phyloP scores from a whole-genome alignment of 2,113 vertebrate genomes.

The Penelope pileata region DNA sequence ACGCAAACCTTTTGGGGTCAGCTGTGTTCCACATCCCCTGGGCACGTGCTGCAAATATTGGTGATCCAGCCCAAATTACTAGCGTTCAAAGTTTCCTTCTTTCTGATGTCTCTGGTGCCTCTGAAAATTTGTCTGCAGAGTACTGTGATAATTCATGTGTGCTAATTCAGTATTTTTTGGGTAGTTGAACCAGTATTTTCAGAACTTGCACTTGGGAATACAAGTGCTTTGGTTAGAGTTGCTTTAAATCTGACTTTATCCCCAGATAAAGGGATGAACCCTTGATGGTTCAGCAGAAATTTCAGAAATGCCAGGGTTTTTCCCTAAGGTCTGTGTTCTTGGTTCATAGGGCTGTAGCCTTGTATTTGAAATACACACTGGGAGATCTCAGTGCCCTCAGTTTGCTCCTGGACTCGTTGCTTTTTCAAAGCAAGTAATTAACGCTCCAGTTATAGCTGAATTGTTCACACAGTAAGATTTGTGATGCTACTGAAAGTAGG shows the following conservation, averaged over 20 bases:
- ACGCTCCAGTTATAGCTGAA: neutral
- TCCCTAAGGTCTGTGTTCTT: neutral
- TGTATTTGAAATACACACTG: neutral
- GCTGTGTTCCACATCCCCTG: conserved; percentile 36
- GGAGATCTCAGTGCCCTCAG: neutral
- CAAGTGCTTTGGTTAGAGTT: neutral
- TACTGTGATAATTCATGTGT: conserved; percentile 3
- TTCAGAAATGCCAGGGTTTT: neutral
- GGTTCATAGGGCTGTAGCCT: neutral
- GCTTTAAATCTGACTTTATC: neutral
- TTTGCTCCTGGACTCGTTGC: neutral
- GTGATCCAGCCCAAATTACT: conserved; percentile 35
- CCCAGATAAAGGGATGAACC: neutral
- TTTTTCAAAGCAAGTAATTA: neutral
- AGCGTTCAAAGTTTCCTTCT: conserved; percentile 2
- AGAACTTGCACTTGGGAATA: neutral
- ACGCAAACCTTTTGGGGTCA: conserved; percentile 57
- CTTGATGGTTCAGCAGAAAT: neutral
- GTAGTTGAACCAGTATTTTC: neutral
- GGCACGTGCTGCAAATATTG: conserved; percentile 15
- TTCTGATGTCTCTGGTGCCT: conserved; percentile 47
- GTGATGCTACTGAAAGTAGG: neutral
- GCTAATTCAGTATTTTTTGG: conserved; percentile 9
- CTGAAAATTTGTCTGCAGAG: conserved; percentile 22
- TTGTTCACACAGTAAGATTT: neutral